Evolutionary conservation across 23 tunicate genomes (phyloP), one percentile per base, ranked within the genome.

Genomic region (Botrylloides violaceus): DNA sequence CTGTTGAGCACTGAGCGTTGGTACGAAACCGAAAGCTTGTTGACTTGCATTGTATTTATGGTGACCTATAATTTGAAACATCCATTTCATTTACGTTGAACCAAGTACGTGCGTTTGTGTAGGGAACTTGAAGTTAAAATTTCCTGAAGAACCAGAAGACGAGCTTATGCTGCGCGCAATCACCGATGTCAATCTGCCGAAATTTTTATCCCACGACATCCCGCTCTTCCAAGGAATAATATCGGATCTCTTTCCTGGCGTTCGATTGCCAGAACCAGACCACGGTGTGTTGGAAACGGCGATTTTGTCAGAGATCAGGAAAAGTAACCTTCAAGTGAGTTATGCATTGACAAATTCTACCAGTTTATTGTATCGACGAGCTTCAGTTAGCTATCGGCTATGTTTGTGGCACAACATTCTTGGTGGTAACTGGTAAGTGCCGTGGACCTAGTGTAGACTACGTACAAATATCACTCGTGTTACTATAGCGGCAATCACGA

Each of bases 211-310:
- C 12, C 74, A 68, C 74, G 74, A 68, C 59, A 68, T 68, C 0
- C 74, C 74, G 6, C 36, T 68, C n/a, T 68, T 68, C 28, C 58
- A 68, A 68, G 74, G 74, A 24, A 68, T 68, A 26, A 68, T 68
- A 37, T 68, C 74, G 9, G 74, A 68, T 36, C 27, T 68, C 29
- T 68, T 68, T 1, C 74, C 74, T 4, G 74, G 74, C 0, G 74
- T 68, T 37, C 23, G 58, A n/a, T 43, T 68, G 7, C 74, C 74
- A 19, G 76, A 80, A 71, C 86, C 86, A 3, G 95, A 87, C 53
- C 86, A 76, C 59, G 95, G 95, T 1, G 63, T 76, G 6, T 70
- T 87, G 75, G 95, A 87, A 53, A 80, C 80, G 49, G 95, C 95
- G 32, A 87, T 87, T 36, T 76, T 72, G 22, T 64, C 65, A 48